Evolutionary conservation across 1,140 invertebrate genomes (phyloP), one percentile per base, ranked within the genome.

Genomic region (Hesperophylax magnus): DNA sequence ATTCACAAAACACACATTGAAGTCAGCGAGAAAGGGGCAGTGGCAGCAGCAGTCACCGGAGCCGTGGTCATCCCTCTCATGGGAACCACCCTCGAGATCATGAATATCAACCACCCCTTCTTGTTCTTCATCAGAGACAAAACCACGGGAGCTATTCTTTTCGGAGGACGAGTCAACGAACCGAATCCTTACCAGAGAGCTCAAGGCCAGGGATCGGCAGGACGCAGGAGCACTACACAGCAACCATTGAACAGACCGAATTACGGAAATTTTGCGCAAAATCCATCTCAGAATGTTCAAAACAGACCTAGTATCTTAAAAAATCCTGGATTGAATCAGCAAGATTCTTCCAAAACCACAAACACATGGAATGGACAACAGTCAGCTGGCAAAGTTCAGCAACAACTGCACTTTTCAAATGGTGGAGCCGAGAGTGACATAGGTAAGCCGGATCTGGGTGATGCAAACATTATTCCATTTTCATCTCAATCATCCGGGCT

Each of bases 21-120:
- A 78, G 92, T 96, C 0, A 93, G 94, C 84, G 95, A 96, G 87
- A 86, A 92, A 72, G 95, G 95, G 17, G 94, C 93, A 31, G 88
- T 93, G 56, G 94, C 94, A 18, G 91, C 94, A 20, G 94, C 94
- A 11, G 92, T 92, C 2, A 93, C 94, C 61, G 91, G 92, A 85
- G 91, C 88, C 1, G 85, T 90, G 81, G 88, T 93, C 6, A 89
- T 93, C 76, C 93, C 93, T 3, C 86, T 94, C 14, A 93, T 93
- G 86, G 90, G 87, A 17, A 81, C 86, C 3, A 86, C 85, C 2
- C 67, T 82, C 8, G 86, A 86, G 34, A 84, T 76, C 39, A 90
- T 94, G 81, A 86, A 81, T 53, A 92, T 92, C 6, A 91, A 96
- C 85, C 92, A 92, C 81, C 95, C 95, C 3, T 96, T 96, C 85